Base-by-base conservation (phyloP, 2,888 invertebrate genomes). In the Argyresthia goedartella region DNA sequence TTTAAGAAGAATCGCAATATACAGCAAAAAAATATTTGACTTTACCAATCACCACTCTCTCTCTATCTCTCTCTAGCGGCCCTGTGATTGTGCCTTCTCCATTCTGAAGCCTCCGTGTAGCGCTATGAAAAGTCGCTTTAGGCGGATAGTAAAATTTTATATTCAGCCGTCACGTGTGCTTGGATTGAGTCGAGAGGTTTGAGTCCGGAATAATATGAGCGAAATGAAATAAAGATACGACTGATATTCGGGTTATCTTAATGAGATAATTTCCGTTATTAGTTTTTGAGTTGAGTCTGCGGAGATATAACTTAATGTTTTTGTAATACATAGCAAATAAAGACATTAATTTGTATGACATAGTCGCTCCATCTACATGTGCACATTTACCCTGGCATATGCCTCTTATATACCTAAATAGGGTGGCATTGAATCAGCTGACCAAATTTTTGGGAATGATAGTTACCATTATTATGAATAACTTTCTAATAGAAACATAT, bases 41-140 rank as follows among this genome's bases (percentile, higher is more conserved):
- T n/a, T n/a, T n/a, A n/a, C n/a, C n/a, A n/a, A n/a, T n/a, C n/a
- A n/a, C n/a, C n/a, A n/a, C n/a, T n/a, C n/a, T n/a, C n/a, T n/a
- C n/a, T n/a, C n/a, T n/a, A n/a, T n/a, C n/a, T n/a, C n/a, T n/a
- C n/a, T n/a, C n/a, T n/a, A n/a, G n/a, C n/a, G n/a, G n/a, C n/a
- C n/a, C n/a, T n/a, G n/a, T n/a, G n/a, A n/a, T n/a, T n/a, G n/a
- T 59, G 58, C 59, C 64, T 66, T 69, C 70, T 66, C 66, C 69
- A 64, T 60, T 60, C 62, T n/a, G n/a, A n/a, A 2, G 25, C n/a
- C 25, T 25, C 25, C 25, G 3, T 4, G 25, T 25, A 2, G 33
- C n/a, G 42, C 49, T 41, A 49, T 49, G 41, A 41, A 49, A 49
- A 11, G 25, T 41, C 41, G 42, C 49, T 49, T 49, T 49, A 41